Evolutionary conservation across 1,140 invertebrate species (phyloP).

Genomic region (Sesamia nonagrioides): DNA sequence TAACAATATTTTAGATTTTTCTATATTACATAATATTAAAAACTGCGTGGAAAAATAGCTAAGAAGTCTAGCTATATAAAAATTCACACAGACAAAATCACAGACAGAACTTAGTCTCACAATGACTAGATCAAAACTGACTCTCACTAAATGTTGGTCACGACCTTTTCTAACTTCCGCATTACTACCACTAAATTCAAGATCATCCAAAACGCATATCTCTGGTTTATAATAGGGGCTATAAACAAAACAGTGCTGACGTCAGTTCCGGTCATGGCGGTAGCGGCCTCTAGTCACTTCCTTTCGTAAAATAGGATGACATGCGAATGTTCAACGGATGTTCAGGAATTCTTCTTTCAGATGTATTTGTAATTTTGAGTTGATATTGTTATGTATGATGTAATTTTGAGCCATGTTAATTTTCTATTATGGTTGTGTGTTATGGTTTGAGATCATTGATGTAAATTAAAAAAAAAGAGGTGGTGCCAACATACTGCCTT

Average conservation of each 20-base stretch:
- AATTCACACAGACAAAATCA: too few species aligned
- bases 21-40: too few species aligned
- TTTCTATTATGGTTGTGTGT: too few species aligned
- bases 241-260: constrained; percentile 38
- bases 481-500: too few species aligned
- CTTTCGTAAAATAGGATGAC: constrained; percentile 3
- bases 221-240: constrained; percentile 35
- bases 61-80: too few species aligned
- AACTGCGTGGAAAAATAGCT: too few species aligned
- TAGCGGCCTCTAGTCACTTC: constrained; percentile 39
- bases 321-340: constrained; percentile 11
- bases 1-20: too few species aligned
- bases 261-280: constrained; percentile 32
- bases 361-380: neutral
- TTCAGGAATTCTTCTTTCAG: neutral
- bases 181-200: constrained; percentile 11
- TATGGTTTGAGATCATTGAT: too few species aligned
- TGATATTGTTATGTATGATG: neutral
- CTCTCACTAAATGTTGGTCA: neutral
- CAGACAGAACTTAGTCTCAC: neutral
- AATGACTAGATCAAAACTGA: constrained; percentile 22
- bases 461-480: too few species aligned
- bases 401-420: constrained; percentile 6
- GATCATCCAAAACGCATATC: constrained; percentile 44
- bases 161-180: constrained; percentile 35